Base-by-base conservation (phyloP, 2,113 vertebrate genomes). In the Oriolus oriolus region DNA sequence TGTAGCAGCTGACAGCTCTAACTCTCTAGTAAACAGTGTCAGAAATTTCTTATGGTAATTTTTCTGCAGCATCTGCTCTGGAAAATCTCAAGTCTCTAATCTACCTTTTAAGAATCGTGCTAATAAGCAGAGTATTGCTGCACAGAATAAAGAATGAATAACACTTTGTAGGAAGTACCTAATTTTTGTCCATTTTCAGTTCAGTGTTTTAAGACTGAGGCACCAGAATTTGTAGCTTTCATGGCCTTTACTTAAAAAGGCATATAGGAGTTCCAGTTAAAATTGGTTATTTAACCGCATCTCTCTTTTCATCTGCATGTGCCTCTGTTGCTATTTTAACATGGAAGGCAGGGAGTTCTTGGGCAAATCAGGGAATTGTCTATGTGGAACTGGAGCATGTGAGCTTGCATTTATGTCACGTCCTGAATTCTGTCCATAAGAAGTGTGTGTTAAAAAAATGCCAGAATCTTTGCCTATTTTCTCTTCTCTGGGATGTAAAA, bases 371-470 rank as follows among this genome's bases (percentile, higher is more conserved):
- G 33, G 18, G 21, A 64, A 41, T 64, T 71, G 3, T 54, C 33
- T 37, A 3, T 68, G 10, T 76, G 70, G 39, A 82, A 30, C 24
- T 84, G 70, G 17, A 35, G 15, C n/a, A 11, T 1, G 0, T 52
- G 52, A 93, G 18, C 41, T 30, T 80, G 19, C 1, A 1, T 69
- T 95, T 66, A 50, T 2, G 1, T 79, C 44, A 33, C 0, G 0
- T 81, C 54, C n/a, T 87, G 59, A 87, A 75, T 84, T 77, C 33
- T 41, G 57, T 21, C 35, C 70, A 71, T 39, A 92, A 44, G 30
- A 31, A 59, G 10, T 50, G 9, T 14, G 16, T 69, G 16, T 30
- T 83, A 33, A 44, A 70, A 70, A 95, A 90, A 57, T 49, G 41
- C 7, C 8, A 23, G 26, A 14, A 8, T 87, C 22, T 42, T 26